Evolutionary conservation across 2,888 invertebrate species (phyloP).

Genomic region (Mamestra brassicae): DNA sequence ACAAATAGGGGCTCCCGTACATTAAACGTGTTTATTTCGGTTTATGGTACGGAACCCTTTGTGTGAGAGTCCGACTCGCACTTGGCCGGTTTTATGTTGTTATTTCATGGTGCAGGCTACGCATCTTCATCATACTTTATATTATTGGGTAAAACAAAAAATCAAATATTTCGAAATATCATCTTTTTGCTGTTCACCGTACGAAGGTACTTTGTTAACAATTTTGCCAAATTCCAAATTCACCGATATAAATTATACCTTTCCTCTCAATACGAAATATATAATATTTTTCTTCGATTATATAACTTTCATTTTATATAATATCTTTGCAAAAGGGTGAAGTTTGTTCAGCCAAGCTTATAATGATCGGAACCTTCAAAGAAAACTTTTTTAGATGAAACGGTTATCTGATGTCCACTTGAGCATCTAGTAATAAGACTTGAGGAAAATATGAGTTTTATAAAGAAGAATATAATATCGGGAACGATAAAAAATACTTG

Average conservation of each 20-base stretch:
- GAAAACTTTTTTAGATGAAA: conserved; percentile 50
- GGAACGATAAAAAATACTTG: conserved; percentile 11
- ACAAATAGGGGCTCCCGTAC: too few species aligned
- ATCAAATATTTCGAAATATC: too few species aligned
- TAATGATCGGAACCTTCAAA: conserved; percentile 54
- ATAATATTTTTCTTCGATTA: conserved; percentile 44
- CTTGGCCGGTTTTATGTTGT: too few species aligned
- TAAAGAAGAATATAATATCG: conserved; percentile 18
- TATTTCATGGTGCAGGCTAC: too few species aligned
- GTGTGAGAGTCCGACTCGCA: too few species aligned
- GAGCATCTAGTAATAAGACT: conserved; percentile 41
- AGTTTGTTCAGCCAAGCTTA: conserved; percentile 56
- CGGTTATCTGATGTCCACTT: conserved; percentile 47
- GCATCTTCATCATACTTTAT: too few species aligned
- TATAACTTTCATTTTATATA: conserved; percentile 31
- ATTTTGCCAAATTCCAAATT: conserved; percentile 29
- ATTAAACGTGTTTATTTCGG: too few species aligned
- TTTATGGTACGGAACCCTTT: too few species aligned
- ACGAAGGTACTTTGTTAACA: not conserved
- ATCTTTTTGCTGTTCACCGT: not conserved
- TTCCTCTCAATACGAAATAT: conserved; percentile 15
- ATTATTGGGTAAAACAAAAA: too few species aligned
- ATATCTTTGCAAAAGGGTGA: conserved; percentile 37
- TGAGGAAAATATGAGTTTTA: conserved; percentile 32
- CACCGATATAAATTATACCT: conserved; percentile 2